A percentile compares a stretch with the other conserved stretches of the same genome.
Conservation (phyloP, 2,797 vertebrate genomes). For the Rhinoraja longicauda region DNA sequence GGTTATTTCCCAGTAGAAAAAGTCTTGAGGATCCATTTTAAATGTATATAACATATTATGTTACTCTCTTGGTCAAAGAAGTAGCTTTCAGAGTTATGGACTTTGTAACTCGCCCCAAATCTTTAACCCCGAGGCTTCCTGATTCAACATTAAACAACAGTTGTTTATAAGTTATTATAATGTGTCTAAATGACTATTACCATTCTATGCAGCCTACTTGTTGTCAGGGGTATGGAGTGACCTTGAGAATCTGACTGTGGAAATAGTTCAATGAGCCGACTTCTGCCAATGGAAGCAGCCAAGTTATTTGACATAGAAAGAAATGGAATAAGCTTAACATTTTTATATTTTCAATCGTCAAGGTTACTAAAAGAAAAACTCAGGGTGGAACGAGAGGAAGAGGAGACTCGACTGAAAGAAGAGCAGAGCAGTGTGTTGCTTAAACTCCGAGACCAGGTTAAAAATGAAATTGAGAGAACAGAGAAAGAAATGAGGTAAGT, state of each 20-base stretch:
- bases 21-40: not conserved
- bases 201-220: not conserved
- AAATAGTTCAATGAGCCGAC: not conserved
- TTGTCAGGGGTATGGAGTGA: not conserved
- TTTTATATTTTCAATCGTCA: slow-evolving; percentile 26
- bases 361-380: slow-evolving; percentile 60
- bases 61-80: not conserved
- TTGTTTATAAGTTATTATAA: not conserved
- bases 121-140: not conserved
- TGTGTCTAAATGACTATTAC: not conserved
- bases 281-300: not conserved
- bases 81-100: not conserved
- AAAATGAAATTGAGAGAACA: slow-evolving; percentile 50
- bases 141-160: not conserved
- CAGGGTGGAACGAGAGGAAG: slow-evolving; percentile 52
- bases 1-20: not conserved
- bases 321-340: not conserved
- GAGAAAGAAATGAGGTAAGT: slow-evolving; percentile 63
- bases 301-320: not conserved
- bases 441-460: slow-evolving; percentile 51
- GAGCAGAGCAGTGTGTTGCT: slow-evolving; percentile 52
- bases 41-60: not conserved
- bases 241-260: not conserved
- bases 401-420: slow-evolving; percentile 58
- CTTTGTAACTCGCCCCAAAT: not conserved